Conservation (phyloP, 2,113 vertebrate genomes). For the Diphyllodes magnificus region DNA sequence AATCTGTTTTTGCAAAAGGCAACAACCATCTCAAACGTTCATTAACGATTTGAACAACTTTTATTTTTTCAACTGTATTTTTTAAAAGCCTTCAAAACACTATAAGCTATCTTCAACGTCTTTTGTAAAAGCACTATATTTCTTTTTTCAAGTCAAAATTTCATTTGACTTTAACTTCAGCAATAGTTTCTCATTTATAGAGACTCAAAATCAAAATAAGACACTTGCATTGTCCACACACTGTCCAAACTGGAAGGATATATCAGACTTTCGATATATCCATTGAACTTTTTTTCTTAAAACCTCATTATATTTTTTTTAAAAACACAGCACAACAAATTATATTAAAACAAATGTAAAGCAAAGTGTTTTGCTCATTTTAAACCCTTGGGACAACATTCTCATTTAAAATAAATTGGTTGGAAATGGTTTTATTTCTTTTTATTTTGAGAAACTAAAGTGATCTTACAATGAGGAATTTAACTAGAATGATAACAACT, state of each 20-base stretch:
- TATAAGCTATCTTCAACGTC: not conserved
- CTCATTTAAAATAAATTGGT: not conserved
- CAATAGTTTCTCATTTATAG: not conserved
- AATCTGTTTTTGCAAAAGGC: not conserved
- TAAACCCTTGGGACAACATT: not conserved
- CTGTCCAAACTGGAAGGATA: not conserved
- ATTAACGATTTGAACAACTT: not conserved
- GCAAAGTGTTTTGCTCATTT: not conserved
- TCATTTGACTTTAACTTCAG: not conserved
- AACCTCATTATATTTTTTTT: not conserved
- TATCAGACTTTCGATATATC: not conserved
- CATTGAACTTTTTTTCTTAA: not conserved
- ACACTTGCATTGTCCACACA: rapidly evolving
- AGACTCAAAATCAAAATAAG: not conserved
- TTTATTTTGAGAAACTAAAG: not conserved
- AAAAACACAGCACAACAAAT: not conserved
- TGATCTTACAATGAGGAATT: not conserved
- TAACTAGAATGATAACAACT: not conserved
- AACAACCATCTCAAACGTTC: not conserved
- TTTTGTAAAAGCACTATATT: not conserved
- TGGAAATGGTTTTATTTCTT: not conserved
- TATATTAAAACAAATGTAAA: not conserved
- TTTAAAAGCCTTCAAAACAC: not conserved
- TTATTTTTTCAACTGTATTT: not conserved
- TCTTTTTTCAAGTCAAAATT: not conserved